phyloP scores from a whole-genome alignment of 2,888 invertebrate genomes.

The Mythimna lalbum region DNA sequence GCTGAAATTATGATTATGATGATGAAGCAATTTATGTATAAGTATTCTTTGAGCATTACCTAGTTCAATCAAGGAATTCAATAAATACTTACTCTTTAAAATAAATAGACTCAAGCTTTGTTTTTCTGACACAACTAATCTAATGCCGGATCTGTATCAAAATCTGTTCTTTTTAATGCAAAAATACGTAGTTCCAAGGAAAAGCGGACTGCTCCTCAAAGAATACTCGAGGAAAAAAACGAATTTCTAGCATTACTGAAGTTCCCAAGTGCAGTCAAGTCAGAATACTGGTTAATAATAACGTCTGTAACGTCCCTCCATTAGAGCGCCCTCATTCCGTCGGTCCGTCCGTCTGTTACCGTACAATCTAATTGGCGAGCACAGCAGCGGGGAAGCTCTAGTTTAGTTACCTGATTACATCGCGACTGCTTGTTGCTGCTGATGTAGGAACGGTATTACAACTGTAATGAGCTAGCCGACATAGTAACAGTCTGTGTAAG shows the following conservation, averaged over 20 bases:
- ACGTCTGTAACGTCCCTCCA: conserved; percentile 17
- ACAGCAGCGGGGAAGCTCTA: neutral
- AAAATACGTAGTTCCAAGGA: too few species aligned
- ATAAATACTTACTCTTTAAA: too few species aligned
- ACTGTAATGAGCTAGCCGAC: neutral
- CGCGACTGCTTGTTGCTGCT: conserved; percentile 17
- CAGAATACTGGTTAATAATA: conserved; percentile 42
- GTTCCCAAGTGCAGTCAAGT: conserved; percentile 20
- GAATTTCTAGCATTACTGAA: neutral
- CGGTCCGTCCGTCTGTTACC: conserved; percentile 48
- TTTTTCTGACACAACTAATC: too few species aligned
- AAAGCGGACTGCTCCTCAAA: neutral
- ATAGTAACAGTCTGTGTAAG: too few species aligned
- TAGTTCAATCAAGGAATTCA: too few species aligned
- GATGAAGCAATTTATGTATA: too few species aligned
- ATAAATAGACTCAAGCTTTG: too few species aligned
- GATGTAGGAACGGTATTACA: neutral
- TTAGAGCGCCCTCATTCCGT: conserved; percentile 51
- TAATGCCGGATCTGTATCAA: too few species aligned
- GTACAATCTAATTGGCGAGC: conserved; percentile 48
- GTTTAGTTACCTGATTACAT: conserved; percentile 49
- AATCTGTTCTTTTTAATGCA: too few species aligned
- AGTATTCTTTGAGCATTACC: too few species aligned
- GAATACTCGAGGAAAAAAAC: neutral
- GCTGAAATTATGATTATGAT: too few species aligned